A percentile compares a stretch with the other conserved stretches of the same genome.
These are phyloP conservation scores for Conchocele bisecta DNA, from an alignment of 2,888 invertebrate species.

Conservation along the genomic window DNA sequence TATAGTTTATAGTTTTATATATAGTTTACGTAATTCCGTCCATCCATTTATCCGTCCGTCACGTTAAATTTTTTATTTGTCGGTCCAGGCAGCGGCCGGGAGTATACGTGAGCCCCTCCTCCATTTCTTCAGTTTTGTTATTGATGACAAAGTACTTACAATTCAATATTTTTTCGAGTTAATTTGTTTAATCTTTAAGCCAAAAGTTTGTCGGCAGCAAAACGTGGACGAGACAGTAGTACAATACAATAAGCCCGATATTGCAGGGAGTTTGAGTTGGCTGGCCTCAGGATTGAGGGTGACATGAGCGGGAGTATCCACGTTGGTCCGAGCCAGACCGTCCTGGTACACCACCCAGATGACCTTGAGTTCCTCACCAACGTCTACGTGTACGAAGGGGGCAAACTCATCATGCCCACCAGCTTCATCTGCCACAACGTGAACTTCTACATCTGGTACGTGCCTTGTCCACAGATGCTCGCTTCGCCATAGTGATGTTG, in stretches of 20 bases:
- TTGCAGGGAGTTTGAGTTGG: conserved; percentile 33
- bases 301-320: conserved; percentile 70
- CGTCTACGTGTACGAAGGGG: conserved; percentile 69
- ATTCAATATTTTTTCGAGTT: no score
- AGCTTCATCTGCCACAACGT: conserved; percentile 64
- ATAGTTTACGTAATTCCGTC: background rate
- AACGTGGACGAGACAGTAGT: background rate
- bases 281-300: conserved; percentile 59
- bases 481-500: no score
- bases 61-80: no score
- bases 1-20: background rate
- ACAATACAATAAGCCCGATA: background rate
- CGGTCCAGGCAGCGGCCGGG: no score
- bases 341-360: conserved; percentile 61
- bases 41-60: no score
- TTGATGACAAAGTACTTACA: no score
- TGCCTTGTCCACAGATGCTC: no score
- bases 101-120: no score
- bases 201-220: background rate
- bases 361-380: conserved; percentile 67
- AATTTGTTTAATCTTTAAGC: no score
- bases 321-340: conserved; percentile 64
- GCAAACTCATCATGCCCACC: conserved; percentile 64
- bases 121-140: no score
- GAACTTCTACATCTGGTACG: conserved; percentile 62